Percentiles rank a stretch among this genome's conserved stretches.
phyloP scores from a whole-genome alignment of 1,140 invertebrate species.

The Lepidurus packardi region DNA sequence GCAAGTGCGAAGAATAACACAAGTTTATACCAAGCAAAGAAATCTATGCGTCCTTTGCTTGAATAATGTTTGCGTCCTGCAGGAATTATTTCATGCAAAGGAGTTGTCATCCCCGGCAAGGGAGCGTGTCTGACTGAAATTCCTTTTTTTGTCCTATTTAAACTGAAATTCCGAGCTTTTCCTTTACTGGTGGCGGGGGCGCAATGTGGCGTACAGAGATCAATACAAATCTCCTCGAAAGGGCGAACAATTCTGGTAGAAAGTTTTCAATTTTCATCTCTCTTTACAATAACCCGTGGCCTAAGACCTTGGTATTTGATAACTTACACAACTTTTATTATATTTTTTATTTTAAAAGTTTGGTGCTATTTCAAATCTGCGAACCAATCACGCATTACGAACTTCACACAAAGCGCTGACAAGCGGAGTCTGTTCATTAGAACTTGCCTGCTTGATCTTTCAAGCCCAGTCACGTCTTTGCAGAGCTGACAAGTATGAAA shows the following conservation, averaged over 20 bases:
- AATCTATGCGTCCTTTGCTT: too few species aligned
- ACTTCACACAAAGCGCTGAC: background rate
- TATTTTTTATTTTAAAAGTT: background rate
- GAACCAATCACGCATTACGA: background rate
- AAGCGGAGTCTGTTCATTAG: conserved; percentile 6
- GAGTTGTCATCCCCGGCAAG: background rate
- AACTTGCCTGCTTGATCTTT: conserved; percentile 9
- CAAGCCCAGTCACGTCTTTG: background rate
- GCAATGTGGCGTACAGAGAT: conserved; percentile 17
- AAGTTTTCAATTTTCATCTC: background rate
- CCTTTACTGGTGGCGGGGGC: background rate
- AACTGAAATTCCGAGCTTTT: background rate
- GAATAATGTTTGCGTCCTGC: too few species aligned
- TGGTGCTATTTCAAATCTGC: background rate
- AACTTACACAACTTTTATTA: background rate
- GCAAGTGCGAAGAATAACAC: too few species aligned
- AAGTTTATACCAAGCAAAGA: too few species aligned
- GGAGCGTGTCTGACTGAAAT: background rate
- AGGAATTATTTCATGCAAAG: background rate
- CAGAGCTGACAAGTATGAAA: conserved; percentile 16
- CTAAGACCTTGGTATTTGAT: background rate
- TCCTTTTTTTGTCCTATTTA: background rate
- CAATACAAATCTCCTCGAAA: background rate
- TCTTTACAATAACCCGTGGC: background rate
- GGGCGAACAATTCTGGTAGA: background rate